Evolutionary conservation across 2,113 vertebrate genomes (phyloP).

Genomic region (Hydrolagus affinis): DNA sequence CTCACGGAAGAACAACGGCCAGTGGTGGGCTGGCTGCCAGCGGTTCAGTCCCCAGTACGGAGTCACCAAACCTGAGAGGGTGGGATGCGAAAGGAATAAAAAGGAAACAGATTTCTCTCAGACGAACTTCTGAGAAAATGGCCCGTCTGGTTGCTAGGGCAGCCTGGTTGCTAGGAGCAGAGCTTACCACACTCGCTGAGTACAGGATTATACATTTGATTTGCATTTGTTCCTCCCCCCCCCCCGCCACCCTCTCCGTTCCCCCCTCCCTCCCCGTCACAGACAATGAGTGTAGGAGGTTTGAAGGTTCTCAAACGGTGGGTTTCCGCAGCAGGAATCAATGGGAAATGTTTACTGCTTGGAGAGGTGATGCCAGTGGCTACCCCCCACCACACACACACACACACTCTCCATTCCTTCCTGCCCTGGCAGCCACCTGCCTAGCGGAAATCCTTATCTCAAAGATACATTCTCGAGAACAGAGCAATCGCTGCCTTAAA

Average conservation of each 20-base stretch:
- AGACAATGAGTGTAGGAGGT: too few species aligned
- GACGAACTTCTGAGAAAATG: not conserved
- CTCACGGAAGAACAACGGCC: not conserved
- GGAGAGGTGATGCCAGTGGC: too few species aligned
- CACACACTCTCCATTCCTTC: too few species aligned
- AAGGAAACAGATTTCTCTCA: not conserved
- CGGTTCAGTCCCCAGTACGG: not conserved
- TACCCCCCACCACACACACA: too few species aligned
- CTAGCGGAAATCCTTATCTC: not conserved
- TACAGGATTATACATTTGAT: not conserved
- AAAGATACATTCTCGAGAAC: not conserved
- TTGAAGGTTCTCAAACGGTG: too few species aligned
- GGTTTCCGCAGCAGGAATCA: too few species aligned
- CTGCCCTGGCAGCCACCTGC: too few species aligned
- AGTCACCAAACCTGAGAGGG: not conserved
- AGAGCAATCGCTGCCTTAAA: not conserved
- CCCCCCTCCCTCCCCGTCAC: not conserved
- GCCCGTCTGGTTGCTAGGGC: conserved; percentile 6
- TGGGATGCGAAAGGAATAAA: not conserved
- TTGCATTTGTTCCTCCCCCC: not conserved
- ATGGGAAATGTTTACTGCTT: too few species aligned
- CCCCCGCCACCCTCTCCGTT: too few species aligned
- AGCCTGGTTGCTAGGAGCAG: conserved; percentile 4
- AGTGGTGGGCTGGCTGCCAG: not conserved
- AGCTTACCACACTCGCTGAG: not conserved